Evolutionary conservation across 2,888 invertebrate genomes (phyloP).

Genomic region (Tipula helvola): DNA sequence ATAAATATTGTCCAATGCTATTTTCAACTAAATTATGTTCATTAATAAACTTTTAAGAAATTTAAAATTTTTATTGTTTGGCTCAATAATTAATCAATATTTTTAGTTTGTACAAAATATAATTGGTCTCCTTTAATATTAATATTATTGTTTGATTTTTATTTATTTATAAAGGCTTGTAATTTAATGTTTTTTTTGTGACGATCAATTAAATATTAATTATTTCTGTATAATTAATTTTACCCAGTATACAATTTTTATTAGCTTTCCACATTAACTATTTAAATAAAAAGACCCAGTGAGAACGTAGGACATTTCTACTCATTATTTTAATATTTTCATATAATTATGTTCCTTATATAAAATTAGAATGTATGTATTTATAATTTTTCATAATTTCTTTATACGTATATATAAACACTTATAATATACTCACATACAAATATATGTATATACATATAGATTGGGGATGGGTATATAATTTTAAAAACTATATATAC

Average conservation of each 20-base stretch:
- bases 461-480: neutral
- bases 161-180: neutral
- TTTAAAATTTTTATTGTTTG: no score
- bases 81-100: no score
- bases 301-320: neutral
- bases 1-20: no score
- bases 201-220: neutral
- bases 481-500: neutral
- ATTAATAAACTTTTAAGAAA: no score
- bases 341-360: neutral
- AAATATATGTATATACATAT: neutral
- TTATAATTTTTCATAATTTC: neutral
- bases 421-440: neutral
- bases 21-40: no score
- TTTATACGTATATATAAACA: neutral
- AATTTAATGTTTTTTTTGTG: neutral
- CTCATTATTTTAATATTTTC: neutral
- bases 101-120: neutral
- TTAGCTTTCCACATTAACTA: neutral
- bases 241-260: neutral
- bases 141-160: no score
- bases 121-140: neutral
- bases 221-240: neutral
- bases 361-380: neutral
- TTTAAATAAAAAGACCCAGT: neutral